Base-by-base conservation (phyloP, 2,888 invertebrate species). In the Xylocampa areola region DNA sequence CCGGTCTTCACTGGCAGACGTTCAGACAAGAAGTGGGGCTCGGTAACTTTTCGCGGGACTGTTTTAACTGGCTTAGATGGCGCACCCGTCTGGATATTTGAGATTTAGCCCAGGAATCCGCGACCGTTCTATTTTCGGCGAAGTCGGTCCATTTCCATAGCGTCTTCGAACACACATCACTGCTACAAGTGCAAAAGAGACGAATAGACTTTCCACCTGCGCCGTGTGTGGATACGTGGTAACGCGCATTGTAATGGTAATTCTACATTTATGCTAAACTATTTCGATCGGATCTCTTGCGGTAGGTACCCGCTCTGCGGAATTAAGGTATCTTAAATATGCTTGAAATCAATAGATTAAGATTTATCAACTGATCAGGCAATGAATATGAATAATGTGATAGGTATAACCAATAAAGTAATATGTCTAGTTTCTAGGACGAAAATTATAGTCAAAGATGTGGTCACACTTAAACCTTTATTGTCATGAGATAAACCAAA, bases 1-100 rank as follows among this genome's bases (percentile, higher is more conserved):
- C 94, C 92, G 95, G 94, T 95, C 96, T 95, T 95, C 95, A 95
- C 96, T 95, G 95, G 95, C 95, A 95, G 96, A 95, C 95, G 95
- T 92, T 94, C 95, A 94, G 95, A 96, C 96, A 95, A 96, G 96
- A 96, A 96, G 96, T 96, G 96, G 96, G 95, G 95, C 95, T 94
- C 94, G 90, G 94, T 94, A 94, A 94, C 94, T 94, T 94, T 94
- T 94, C 92, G 94, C 94, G 92, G 94, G 93, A 95, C 94, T 95
- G 95, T 96, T 96, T 96, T 96, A 96, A 96, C 95, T 94, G 94
- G 87, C 94, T 94, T 93, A 96, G 96, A 96, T 95, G 96, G 96
- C 96, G 96, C 95, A 94, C 91, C 84, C 85, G 90, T 92, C 92
- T 92, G 92, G 94, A 94, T 94, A 95, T 94, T 94, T 95, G 95